Evolutionary conservation across 2,113 vertebrate genomes (phyloP).

Genomic region (Hippocampus comes): DNA sequence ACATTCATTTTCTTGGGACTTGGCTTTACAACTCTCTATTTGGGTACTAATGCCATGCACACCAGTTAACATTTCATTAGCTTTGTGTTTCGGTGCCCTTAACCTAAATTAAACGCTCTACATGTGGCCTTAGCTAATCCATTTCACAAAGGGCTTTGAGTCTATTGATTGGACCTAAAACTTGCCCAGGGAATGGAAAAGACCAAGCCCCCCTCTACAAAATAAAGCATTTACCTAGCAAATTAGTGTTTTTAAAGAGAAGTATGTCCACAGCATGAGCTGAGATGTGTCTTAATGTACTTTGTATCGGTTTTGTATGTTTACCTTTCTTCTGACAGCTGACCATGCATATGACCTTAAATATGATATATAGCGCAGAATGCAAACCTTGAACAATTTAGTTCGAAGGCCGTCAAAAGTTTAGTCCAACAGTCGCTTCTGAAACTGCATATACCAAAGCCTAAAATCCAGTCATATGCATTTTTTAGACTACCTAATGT

Average conservation of each 20-base stretch:
- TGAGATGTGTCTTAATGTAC: slow-evolving; percentile 39
- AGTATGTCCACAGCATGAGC: slow-evolving; percentile 48
- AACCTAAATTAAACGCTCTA: slow-evolving; percentile 21
- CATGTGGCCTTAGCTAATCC: slow-evolving; percentile 68
- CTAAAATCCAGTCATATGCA: slow-evolving; percentile 78
- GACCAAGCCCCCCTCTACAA: slow-evolving; percentile 47
- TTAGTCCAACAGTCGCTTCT: slow-evolving; percentile 44
- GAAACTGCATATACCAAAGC: slow-evolving; percentile 81
- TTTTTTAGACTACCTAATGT: slow-evolving; percentile 72
- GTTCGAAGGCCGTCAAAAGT: slow-evolving; percentile 32
- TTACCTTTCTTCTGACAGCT: slow-evolving; percentile 35
- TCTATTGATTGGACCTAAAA: slow-evolving; percentile 57
- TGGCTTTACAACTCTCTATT: not conserved
- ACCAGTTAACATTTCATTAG: slow-evolving; percentile 11
- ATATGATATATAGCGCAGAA: slow-evolving; percentile 17
- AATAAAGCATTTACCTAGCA: slow-evolving; percentile 57
- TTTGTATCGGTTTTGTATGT: slow-evolving; percentile 41
- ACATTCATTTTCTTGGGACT: not conserved
- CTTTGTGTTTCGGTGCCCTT: slow-evolving; percentile 36
- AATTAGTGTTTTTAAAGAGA: slow-evolving; percentile 45
- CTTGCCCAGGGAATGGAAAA: slow-evolving; percentile 41
- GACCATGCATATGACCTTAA: slow-evolving; percentile 20
- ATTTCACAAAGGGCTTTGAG: slow-evolving; percentile 56
- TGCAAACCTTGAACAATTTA: slow-evolving; percentile 37
- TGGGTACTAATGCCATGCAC: slow-evolving; percentile 17